These are phyloP conservation scores for Myopa testacea DNA, from an alignment of 2,888 invertebrate species.

Conservation along the genomic window DNA sequence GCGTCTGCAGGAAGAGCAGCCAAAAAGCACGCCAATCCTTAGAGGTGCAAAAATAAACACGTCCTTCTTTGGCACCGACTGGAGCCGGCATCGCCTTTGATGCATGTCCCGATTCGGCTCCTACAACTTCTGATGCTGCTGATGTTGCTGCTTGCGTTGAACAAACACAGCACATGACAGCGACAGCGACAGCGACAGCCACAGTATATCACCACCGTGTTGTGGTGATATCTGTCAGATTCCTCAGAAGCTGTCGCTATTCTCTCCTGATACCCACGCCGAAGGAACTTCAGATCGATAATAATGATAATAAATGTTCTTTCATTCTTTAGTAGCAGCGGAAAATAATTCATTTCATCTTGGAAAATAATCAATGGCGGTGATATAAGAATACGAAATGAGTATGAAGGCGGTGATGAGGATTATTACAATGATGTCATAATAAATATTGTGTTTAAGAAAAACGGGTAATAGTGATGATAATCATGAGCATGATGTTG, in stretches of 20 bases:
- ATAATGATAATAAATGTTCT: constrained; percentile 27
- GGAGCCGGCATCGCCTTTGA: neutral
- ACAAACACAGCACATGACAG: constrained; percentile 11
- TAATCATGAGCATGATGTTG: neutral
- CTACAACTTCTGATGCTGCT: neutral
- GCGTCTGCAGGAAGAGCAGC: neutral
- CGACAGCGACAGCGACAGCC: constrained; percentile 12
- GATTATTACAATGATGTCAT: no score
- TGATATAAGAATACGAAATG: neutral
- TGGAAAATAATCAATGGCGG: neutral
- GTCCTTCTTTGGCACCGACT: constrained; percentile 5
- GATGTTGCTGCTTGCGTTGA: neutral
- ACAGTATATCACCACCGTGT: constrained; percentile 21
- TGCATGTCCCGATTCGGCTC: neutral
- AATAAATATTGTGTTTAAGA: no score
- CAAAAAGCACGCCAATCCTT: constrained; percentile 3
- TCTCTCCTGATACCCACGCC: neutral
- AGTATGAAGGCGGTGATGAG: neutral
- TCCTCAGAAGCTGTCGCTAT: constrained; percentile 12
- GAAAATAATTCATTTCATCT: constrained; percentile 8
- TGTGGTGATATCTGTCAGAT: constrained; percentile 18
- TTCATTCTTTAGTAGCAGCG: neutral
- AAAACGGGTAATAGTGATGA: neutral
- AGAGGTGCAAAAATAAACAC: constrained; percentile 23
- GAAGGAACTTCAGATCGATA: neutral